Base-by-base conservation (phyloP, 1,140 invertebrate species). In the Lethrus apterus region DNA sequence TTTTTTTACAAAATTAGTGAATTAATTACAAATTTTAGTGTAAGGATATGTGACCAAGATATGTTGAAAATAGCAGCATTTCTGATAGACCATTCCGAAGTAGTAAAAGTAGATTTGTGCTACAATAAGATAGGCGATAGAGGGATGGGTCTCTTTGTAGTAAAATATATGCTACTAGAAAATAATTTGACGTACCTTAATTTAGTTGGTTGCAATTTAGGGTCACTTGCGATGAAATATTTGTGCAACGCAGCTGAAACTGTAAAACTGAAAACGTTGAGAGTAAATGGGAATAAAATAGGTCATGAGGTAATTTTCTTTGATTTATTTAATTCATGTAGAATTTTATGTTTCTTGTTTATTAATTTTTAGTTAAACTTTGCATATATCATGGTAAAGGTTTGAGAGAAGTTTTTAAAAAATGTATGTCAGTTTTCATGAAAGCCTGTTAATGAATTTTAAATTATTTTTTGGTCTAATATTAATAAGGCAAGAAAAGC, bases 271-370 rank as follows among this genome's bases (percentile, higher is more conserved):
- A 72, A 67, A 52, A 65, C 65, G 31, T 55, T 77, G 3, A 59
- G 70, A 55, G 40, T 79, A 1, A 73, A 68, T 44, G 73, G 73
- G n/a, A 78, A 78, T 52, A 66, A 73, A 52, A 57, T 77, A 49
- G 70, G 71, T 0, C 57, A 38, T 10, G 46, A 65, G 34, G 68
- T 71, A 55, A 55, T 26, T 41, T 13, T 23, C 0, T 41, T 26
- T 2, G 14, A 29, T 5, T 33, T 5, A 7, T 26, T 7, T 26
- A 26, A 26, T 26, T n/a, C n/a, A n/a, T n/a, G n/a, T n/a, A n/a
- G n/a, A n/a, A n/a, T n/a, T n/a, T n/a, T n/a, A n/a, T n/a, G 24
- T 26, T 26, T 7, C 5, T 26, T 26, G 7, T 26, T n/a, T 26
- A 7, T 7, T 7, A n/a, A 7, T 26, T 26, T 26, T n/a, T 20